Percentiles rank a stretch among this genome's conserved stretches.
Evolutionary conservation across 2,797 vertebrate species (phyloP).

Genomic region (Coregonus sp.): DNA sequence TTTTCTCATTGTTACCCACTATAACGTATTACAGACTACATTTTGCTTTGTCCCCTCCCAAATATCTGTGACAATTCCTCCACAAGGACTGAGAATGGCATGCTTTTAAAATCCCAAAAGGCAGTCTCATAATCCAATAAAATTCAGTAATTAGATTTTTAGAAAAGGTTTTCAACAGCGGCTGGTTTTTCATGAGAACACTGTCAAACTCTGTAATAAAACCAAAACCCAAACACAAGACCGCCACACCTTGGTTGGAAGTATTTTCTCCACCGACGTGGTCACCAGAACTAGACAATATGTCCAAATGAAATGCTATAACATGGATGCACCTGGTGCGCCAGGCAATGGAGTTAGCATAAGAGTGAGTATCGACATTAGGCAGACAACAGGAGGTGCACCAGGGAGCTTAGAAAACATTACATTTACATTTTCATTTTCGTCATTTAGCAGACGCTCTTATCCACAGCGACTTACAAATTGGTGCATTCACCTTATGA

Average conservation of each 20-base stretch:
- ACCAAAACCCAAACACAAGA: conserved; percentile 61
- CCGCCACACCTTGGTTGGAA: conserved; percentile 37
- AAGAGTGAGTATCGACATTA: too few relatives aligned
- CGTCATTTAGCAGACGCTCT: too few relatives aligned
- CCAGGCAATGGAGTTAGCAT: too few relatives aligned
- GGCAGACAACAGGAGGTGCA: too few relatives aligned
- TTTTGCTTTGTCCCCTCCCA: conserved; percentile 37
- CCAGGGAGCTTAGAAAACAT: conserved; percentile 29
- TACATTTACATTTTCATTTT: background rate
- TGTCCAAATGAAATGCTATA: background rate
- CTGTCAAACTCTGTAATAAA: conserved; percentile 67
- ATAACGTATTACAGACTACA: conserved; percentile 18
- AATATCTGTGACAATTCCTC: conserved; percentile 51
- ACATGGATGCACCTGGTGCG: background rate
- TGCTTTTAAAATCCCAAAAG: conserved; percentile 63
- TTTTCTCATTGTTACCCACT: conserved; percentile 30
- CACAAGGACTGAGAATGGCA: conserved; percentile 51
- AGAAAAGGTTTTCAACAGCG: conserved; percentile 28
- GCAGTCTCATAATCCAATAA: conserved; percentile 69
- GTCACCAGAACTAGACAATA: conserved; percentile 37
- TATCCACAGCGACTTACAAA: too few relatives aligned
- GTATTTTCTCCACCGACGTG: conserved; percentile 60
- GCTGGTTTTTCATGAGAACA: conserved; percentile 50
- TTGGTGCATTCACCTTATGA: too few relatives aligned
- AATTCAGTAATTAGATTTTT: conserved; percentile 76